These are phyloP conservation scores for Stenolophus ochropezus DNA, from an alignment of 2,888 invertebrate genomes.

Conservation along the genomic window DNA sequence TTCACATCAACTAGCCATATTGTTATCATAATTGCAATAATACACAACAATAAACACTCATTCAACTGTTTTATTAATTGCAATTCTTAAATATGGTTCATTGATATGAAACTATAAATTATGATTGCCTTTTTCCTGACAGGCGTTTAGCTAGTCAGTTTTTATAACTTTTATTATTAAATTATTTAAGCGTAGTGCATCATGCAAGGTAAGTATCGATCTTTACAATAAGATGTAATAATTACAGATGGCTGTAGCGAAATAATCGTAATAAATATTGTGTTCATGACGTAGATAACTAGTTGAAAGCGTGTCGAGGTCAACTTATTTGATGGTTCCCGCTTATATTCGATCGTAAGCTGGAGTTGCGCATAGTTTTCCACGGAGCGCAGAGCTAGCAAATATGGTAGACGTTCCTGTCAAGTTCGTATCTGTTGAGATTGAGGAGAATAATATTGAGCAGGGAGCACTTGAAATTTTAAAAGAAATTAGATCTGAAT, in stretches of 20 bases:
- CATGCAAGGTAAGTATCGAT: conserved; percentile 15
- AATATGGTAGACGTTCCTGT: conserved; percentile 33
- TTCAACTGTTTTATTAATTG: no score
- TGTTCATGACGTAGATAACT: conserved; percentile 9
- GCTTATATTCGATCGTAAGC: conserved; percentile 17
- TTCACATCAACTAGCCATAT: no score
- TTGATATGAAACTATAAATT: no score
- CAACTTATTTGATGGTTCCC: conserved; percentile 5
- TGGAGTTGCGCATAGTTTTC: conserved; percentile 15
- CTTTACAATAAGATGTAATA: conserved; percentile 1
- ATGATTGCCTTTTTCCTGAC: conserved; percentile 7
- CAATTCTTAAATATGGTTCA: no score
- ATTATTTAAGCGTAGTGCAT: conserved; percentile 4
- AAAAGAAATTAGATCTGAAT: conserved; percentile 81
- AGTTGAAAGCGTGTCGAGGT: conserved; percentile 25
- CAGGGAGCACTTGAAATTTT: conserved; percentile 82
- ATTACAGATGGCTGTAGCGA: background rate
- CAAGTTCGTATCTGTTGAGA: conserved; percentile 56
- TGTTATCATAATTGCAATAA: no score
- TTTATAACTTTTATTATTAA: background rate
- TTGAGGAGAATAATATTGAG: conserved; percentile 80
- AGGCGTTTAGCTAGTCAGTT: conserved; percentile 31
- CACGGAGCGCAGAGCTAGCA: background rate
- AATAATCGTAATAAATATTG: conserved; percentile 2
- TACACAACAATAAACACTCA: no score